Percentiles rank a stretch among this genome's conserved stretches.
Evolutionary conservation across 1,140 invertebrate species (phyloP).

Genomic region (Bombus turneri): DNA sequence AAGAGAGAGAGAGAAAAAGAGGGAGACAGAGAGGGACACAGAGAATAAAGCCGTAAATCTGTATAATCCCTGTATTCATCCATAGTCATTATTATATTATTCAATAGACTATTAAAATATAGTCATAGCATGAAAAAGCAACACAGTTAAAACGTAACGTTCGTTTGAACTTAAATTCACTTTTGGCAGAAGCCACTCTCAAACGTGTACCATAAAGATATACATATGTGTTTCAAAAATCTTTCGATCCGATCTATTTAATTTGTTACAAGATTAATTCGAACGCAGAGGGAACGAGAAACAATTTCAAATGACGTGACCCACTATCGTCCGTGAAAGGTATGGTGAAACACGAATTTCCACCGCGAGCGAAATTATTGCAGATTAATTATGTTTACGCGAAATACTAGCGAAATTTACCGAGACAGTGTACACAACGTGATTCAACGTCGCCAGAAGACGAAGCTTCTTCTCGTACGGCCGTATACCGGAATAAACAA

Average conservation of each 20-base stretch:
- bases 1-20: too few species aligned
- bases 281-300: too few species aligned
- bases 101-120: background rate
- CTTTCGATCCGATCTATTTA: background rate
- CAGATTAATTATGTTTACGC: slow-evolving; percentile 43
- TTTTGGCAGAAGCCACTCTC: background rate
- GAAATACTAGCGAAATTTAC: slow-evolving; percentile 29
- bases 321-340: background rate
- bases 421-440: slow-evolving; percentile 33
- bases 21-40: background rate
- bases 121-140: background rate
- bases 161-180: background rate
- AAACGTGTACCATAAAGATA: background rate
- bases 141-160: background rate
- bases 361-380: slow-evolving; percentile 17
- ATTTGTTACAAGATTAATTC: background rate
- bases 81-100: background rate
- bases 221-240: background rate
- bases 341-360: background rate
- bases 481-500: slow-evolving; percentile 53
- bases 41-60: background rate
- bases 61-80: background rate
- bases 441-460: slow-evolving; percentile 36
- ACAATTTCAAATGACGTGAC: background rate
- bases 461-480: slow-evolving; percentile 10